Evolutionary conservation across 1,140 invertebrate species (phyloP).

Genomic region (Caenorhabditis remanei): DNA sequence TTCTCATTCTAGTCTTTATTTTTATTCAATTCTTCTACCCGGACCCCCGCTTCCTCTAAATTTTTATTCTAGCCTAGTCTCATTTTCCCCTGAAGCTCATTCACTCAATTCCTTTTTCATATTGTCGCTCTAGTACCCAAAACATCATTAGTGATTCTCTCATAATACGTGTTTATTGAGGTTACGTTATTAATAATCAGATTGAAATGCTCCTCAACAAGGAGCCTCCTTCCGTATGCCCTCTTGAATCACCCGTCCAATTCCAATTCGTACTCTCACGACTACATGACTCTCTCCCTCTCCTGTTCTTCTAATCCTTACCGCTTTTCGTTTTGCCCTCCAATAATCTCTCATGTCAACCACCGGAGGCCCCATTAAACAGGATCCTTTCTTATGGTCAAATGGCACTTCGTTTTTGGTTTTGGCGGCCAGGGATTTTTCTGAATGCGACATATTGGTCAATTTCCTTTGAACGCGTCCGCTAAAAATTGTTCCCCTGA

Average conservation of each 20-base stretch:
- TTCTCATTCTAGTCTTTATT: constrained; percentile 32
- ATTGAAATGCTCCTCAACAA: constrained; percentile 24
- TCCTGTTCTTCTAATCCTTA: constrained; percentile 32
- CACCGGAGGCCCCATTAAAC: constrained; percentile 17
- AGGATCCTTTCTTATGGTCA: neutral
- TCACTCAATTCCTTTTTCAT: neutral
- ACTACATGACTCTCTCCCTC: constrained; percentile 34
- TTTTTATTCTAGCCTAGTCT: neutral
- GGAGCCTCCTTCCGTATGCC: constrained; percentile 6
- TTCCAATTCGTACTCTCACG: constrained; percentile 34
- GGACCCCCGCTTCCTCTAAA: neutral
- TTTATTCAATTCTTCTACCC: constrained; percentile 1
- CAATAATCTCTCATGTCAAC: constrained; percentile 54
- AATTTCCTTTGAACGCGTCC: constrained; percentile 16
- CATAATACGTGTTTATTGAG: constrained; percentile 53
- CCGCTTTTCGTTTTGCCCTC: constrained; percentile 35
- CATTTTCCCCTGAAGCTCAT: neutral
- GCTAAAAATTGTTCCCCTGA: neutral
- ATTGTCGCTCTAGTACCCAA: constrained; percentile 44
- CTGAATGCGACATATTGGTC: neutral
- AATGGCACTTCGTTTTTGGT: constrained; percentile 36
- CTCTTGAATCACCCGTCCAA: constrained; percentile 50
- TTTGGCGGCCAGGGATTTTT: neutral
- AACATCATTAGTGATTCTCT: constrained; percentile 51
- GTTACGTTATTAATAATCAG: constrained; percentile 43